These are phyloP conservation scores for Tricholauxania praeusta DNA, from an alignment of 2,888 invertebrate species.

Conservation along the genomic window DNA sequence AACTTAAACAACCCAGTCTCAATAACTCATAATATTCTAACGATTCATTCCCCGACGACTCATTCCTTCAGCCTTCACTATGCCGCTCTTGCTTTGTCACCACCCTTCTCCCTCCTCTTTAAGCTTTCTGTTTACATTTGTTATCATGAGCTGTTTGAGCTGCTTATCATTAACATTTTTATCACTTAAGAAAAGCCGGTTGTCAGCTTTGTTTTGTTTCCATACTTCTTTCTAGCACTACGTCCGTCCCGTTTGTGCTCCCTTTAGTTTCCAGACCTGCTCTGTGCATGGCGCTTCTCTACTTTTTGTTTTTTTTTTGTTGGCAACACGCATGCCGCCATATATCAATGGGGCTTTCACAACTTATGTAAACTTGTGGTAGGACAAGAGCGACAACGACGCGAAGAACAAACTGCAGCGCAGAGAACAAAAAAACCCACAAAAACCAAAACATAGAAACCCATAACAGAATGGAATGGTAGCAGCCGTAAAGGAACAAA, in stretches of 20 bases:
- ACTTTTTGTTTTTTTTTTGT: constrained; percentile 11
- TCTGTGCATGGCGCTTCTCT: not conserved
- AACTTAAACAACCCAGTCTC: constrained; percentile 1
- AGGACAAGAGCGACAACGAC: constrained; percentile 50
- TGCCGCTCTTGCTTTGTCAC: no score
- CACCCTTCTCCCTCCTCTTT: no score
- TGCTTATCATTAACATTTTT: not conserved
- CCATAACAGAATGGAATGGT: not conserved
- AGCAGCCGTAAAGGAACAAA: not conserved
- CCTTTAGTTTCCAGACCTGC: not conserved
- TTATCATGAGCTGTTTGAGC: constrained; percentile 13
- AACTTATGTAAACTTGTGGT: constrained; percentile 49
- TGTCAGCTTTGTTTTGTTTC: constrained; percentile 21
- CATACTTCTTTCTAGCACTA: not conserved
- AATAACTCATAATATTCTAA: not conserved
- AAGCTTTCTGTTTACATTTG: constrained; percentile 8
- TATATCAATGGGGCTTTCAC: constrained; percentile 39
- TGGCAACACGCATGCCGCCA: constrained; percentile 23
- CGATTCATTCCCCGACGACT: not conserved
- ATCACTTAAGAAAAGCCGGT: constrained; percentile 20
- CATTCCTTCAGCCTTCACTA: not conserved
- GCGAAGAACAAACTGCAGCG: not conserved
- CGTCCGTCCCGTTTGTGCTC: not conserved
- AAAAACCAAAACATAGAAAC: constrained; percentile 6
- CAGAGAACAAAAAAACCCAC: constrained; percentile 20